phyloP scores from a whole-genome alignment of 2,797 vertebrate species.

The Hoplostethus mediterraneus region DNA sequence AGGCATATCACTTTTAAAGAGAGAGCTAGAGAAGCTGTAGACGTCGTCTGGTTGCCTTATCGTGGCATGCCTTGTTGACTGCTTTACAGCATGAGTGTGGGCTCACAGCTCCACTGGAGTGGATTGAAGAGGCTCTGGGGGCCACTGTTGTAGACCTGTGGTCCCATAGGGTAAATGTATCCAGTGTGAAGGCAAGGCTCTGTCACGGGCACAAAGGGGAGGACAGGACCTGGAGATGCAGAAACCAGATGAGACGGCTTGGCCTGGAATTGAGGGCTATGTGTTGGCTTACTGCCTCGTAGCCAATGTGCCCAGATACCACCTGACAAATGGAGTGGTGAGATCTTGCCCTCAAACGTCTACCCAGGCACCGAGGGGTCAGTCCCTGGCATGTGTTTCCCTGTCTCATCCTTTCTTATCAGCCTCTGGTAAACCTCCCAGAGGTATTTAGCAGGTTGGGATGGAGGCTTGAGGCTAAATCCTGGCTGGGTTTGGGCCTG shows the following conservation, averaged over 20 bases:
- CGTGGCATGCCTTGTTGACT: constrained; percentile 23
- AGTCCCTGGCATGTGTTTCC: constrained; percentile 55
- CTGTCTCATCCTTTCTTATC: constrained; percentile 45
- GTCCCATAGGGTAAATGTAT: constrained; percentile 26
- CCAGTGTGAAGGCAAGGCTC: constrained; percentile 23
- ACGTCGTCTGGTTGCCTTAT: background rate
- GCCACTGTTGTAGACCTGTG: constrained; percentile 10
- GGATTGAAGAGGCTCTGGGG: constrained; percentile 23
- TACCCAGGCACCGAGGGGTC: constrained; percentile 23
- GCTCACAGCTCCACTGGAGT: constrained; percentile 1
- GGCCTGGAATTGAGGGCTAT: constrained; percentile 4
- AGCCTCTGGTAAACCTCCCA: constrained; percentile 69
- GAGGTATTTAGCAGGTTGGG: constrained; percentile 81
- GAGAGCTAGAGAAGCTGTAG: background rate
- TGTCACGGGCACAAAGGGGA: constrained; percentile 17
- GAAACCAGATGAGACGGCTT: constrained; percentile 26
- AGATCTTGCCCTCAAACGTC: constrained; percentile 27
- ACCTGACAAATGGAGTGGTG: constrained; percentile 30
- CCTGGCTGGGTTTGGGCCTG: constrained; percentile 75
- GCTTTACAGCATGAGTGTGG: constrained; percentile 32
- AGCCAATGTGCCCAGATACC: constrained; percentile 30
- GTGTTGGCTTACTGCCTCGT: constrained; percentile 27
- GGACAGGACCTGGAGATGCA: background rate
- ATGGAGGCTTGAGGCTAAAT: constrained; percentile 64
- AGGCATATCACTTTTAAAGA: constrained; percentile 5